Evolutionary conservation across 2,797 vertebrate species (phyloP), one percentile per base, ranked within the genome.

Genomic region (Alca torda): DNA sequence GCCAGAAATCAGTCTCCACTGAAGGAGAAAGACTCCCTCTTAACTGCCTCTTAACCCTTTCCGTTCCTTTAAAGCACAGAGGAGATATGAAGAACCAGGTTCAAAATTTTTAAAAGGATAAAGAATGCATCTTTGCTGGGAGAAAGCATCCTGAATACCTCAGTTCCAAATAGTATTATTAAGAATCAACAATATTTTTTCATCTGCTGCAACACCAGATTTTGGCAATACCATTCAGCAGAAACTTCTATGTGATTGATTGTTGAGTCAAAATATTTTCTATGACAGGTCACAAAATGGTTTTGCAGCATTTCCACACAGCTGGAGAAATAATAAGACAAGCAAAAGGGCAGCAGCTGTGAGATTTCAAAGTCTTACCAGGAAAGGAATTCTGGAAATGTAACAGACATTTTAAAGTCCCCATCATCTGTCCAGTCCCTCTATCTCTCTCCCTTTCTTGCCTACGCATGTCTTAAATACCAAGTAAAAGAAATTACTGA

Each of bases 381-480:
- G 65, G 72, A 65, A 92, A 95, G 65, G 83, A 96, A 96, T 97
- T 96, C 73, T 92, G 80, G 90, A 97, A 97, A 96, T 88, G 60
- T 60, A 59, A 78, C 35, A 90, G 76, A 72, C 53, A 84, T 90
- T 88, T 96, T 90, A 64, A 95, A 90, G 51, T 87, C 63, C 75
- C 20, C 63, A 64, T 93, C 59, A 74, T 96, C 70, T 72, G 35
- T 82, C 45, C 70, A 87, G 0, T 51, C 5, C 20, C 8, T 15
- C 25, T 35, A 54, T 16, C 6, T 56, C 53, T 90, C 67, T 84
- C 60, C 45, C 41, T 76, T 89, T 77, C 82, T 92, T 95, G 54
- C 30, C 67, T 91, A 63, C 6, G 10, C 37, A 91, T 46, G 28
- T 46, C 65, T 87, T 67, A 92, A 89, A 79, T 31, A 94, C 31